These are phyloP conservation scores for Pitta sordida DNA, from an alignment of 2,113 vertebrate genomes.

Conservation along the genomic window DNA sequence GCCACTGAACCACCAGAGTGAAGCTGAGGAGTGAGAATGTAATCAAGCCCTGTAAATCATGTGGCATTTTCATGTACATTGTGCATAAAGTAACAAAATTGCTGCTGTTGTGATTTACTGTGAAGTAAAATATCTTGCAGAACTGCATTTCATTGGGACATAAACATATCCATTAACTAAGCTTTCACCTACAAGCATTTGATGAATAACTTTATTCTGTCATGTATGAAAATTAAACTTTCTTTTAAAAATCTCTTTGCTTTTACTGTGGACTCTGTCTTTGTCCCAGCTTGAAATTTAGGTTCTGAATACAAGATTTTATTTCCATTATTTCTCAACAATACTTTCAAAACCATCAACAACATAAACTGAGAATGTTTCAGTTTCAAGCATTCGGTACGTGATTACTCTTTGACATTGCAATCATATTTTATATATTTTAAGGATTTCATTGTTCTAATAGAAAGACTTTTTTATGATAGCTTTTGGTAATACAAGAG, in stretches of 20 bases:
- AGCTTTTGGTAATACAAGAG: not conserved
- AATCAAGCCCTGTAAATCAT: not conserved
- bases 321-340: not conserved
- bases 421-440: not conserved
- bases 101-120: constrained; percentile 16
- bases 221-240: constrained; percentile 12
- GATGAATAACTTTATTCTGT: constrained; percentile 5
- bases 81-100: not conserved
- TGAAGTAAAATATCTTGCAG: not conserved
- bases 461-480: not conserved
- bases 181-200: not conserved
- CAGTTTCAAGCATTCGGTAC: not conserved
- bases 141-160: not conserved
- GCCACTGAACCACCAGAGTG: not conserved
- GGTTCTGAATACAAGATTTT: not conserved
- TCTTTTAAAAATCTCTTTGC: not conserved
- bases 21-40: not conserved
- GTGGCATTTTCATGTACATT: not conserved
- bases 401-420: not conserved
- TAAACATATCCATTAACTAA: not conserved
- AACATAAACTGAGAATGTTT: not conserved
- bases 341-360: not conserved
- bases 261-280: not conserved
- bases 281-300: not conserved
- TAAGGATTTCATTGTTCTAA: not conserved